Conservation (phyloP, 2,888 invertebrate genomes). For the Morpho achilles region DNA sequence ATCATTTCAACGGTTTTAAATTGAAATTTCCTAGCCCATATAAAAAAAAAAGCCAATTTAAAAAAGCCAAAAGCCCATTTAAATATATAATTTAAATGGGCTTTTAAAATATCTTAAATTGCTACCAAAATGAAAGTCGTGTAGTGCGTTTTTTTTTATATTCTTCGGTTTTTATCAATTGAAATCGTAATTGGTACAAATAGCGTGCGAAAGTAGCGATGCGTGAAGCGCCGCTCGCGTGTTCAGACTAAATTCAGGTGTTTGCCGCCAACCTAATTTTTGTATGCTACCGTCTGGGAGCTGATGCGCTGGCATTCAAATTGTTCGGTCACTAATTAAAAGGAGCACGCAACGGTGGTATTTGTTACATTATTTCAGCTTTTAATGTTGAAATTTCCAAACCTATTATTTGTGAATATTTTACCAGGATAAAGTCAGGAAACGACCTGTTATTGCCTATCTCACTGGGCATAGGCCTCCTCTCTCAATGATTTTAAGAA, state of each 20-base stretch:
- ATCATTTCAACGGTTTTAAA: no score
- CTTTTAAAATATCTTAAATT: no score
- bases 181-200: constrained; percentile 21
- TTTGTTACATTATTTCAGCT: constrained; percentile 13
- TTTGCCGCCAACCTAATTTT: constrained; percentile 53
- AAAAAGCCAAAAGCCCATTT: no score
- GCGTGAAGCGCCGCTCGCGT: constrained; percentile 46
- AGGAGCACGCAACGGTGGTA: constrained; percentile 44
- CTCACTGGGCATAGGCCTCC: no score
- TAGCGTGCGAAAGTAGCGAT: constrained; percentile 36
- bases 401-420: no score
- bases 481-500: no score
- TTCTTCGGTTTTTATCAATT: constrained; percentile 13
- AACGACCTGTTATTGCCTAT: no score
- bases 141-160: constrained; percentile 1
- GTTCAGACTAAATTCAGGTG: constrained; percentile 46
- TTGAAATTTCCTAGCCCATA: no score
- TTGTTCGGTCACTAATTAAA: constrained; percentile 43
- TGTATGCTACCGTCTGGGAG: constrained; percentile 66
- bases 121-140: no score
- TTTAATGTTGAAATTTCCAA: constrained; percentile 5
- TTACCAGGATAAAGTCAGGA: no score
- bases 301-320: constrained; percentile 46
- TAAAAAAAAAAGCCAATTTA: no score
- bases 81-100: no score